Base-by-base conservation (phyloP, 1,140 invertebrate genomes). In the Leptinotarsa lineolata region DNA sequence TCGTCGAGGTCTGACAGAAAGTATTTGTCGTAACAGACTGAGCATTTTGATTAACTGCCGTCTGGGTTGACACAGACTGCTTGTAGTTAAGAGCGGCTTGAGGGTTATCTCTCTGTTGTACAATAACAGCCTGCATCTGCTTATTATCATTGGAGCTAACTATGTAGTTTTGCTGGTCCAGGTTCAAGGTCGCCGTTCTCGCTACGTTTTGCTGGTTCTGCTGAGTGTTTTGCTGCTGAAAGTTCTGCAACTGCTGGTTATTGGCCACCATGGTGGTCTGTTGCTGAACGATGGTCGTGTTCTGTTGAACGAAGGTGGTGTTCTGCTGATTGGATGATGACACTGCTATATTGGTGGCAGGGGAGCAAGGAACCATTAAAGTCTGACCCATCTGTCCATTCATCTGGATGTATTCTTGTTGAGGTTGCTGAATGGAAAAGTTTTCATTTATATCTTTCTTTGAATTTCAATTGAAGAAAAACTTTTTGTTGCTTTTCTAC, bases 1-100 rank as follows among this genome's bases (percentile, higher is more conserved):
- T 81, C 59, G 82, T 84, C 79, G 79, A 85, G 70, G 79, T 86
- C 80, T 87, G 87, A 83, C 85, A 88, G 77, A 85, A 88, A 82
- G 86, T 90, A 77, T 86, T 85, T 24, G 85, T 87, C 22, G 87
- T 88, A 72, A 89, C 86, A 3, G 87, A 85, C 48, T 88, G 83
- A 71, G 85, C 84, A 75, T 89, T 87, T 76, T 90, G 88, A 81
- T 90, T 90, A 0, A 87, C 88, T 45, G 91, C 87, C 3, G 92
- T 92, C 82, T 93, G 92, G 4, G 91, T 93, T 1, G 91, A 92
- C 39, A 93, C 91, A 2, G 91, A 92, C 83, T 92, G 91, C 77
- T 89, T 81, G 68, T 81, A 78, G 46, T 78, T 72, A 54, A 64
- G 4, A 16, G 74, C 71, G 66, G 68, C 72, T 73, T 84, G 85